Base-by-base conservation (phyloP, 2,113 vertebrate genomes). In the Lycaon pictus region DNA sequence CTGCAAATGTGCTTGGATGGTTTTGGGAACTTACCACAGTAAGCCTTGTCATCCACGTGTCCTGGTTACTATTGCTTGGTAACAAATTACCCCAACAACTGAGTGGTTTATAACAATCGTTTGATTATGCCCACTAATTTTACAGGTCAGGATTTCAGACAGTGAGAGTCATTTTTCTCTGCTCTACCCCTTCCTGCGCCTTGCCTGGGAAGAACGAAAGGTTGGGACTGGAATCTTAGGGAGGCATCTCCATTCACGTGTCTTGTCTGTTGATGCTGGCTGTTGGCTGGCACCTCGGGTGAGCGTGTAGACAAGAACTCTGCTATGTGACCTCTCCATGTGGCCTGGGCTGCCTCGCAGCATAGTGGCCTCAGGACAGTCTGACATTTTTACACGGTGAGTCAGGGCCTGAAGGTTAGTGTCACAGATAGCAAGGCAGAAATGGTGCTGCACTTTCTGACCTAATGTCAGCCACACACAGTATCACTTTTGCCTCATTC, bases 11-110 rank as follows among this genome's bases (percentile, higher is more conserved):
- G 32, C 13, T 62, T 27, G 65, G 80, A 72, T 6, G n/a, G 63
- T 56, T 11, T 5, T 16, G 69, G 88, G 53, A 81, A 82, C 53
- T 88, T 95, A 84, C 56, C n/a, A 56, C 16, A 63, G 32, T 77
- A 60, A 95, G 62, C 8, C 43, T 92, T 89, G 3, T 83, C 67
- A 65, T 23, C 16, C 62, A 19, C 27, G 43, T 10, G 4, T 81
- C 85, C n/a, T 90, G 23, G 43, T 76, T 88, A 56, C 35, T 51
- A 85, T 63, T 69, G 90, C n/a, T 92, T 10, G 15, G 53, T 89
- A 79, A 77, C 20, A 96, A 92, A 94, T 94, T 87, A 90, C 10
- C 74, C 84, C n/a, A 4, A 80, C 15, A 86, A 76, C 23, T 62
- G 79, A 81, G 65, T 62, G 58, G 35, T 29, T 92, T 95, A 72